phyloP scores from a whole-genome alignment of 2,797 vertebrate genomes.

The Sylvia borin region DNA sequence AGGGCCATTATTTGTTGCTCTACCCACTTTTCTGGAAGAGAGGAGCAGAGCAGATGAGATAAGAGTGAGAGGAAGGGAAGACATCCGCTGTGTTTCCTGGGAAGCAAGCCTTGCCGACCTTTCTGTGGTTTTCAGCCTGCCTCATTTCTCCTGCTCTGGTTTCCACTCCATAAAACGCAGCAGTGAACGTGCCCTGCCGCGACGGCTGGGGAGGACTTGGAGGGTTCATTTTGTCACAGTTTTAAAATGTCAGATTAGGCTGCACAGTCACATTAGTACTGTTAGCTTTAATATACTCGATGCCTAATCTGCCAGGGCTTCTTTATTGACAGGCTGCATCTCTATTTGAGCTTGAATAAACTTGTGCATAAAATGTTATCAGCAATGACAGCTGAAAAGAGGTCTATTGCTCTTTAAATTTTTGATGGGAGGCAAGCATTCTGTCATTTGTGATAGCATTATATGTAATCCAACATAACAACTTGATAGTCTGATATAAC shows the following conservation, averaged over 20 bases:
- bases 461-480: conserved; percentile 57
- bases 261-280: conserved; percentile 25
- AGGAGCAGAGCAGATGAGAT: neutral
- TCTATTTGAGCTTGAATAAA: conserved; percentile 53
- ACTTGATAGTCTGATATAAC: conserved; percentile 68
- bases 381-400: conserved; percentile 58
- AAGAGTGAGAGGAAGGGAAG: neutral
- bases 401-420: conserved; percentile 67
- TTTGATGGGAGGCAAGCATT: conserved; percentile 62
- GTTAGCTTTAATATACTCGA: conserved; percentile 48
- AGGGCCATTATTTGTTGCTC: conserved; percentile 36
- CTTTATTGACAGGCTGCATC: conserved; percentile 62
- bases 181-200: neutral
- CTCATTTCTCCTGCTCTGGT: neutral
- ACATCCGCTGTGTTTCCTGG: neutral
- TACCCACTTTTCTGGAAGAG: conserved; percentile 17
- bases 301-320: conserved; percentile 45
- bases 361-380: conserved; percentile 61
- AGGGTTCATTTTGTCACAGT: conserved; percentile 30
- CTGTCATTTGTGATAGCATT: conserved; percentile 61
- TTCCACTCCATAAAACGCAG: conserved; percentile 56
- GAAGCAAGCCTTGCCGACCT: neutral
- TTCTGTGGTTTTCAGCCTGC: neutral
- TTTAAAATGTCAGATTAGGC: conserved; percentile 55
- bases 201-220: neutral